Percentiles rank a stretch among this genome's conserved stretches.
phyloP scores from a whole-genome alignment of 2,113 vertebrate genomes.

The Apistogramma diplotaenia region DNA sequence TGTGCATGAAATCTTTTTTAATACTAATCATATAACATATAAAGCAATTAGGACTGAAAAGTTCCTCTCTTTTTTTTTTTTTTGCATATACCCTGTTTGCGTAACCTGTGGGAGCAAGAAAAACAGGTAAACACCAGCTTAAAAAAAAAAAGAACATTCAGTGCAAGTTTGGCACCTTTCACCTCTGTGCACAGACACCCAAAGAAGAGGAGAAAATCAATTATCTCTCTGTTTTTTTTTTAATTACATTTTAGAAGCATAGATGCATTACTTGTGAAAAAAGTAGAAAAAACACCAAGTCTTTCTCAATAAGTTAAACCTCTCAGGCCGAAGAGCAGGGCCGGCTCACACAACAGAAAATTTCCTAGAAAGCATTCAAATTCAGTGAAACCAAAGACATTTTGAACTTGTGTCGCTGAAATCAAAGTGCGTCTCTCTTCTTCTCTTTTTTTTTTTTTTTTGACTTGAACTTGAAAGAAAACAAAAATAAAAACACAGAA shows the following conservation, averaged over 20 bases:
- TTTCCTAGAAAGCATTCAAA: conserved; percentile 67
- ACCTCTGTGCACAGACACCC: conserved; percentile 47
- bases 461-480: conserved; percentile 33
- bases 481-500: conserved; percentile 12
- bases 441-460: conserved; percentile 34
- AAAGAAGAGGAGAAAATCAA: conserved; percentile 69
- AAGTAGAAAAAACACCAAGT: conserved; percentile 82
- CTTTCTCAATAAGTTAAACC: conserved; percentile 89
- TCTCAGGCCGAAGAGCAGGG: conserved; percentile 69
- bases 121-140: not conserved
- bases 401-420: conserved; percentile 57
- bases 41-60: conserved; percentile 27
- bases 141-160: not conserved
- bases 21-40: conserved; percentile 26
- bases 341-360: conserved; percentile 77
- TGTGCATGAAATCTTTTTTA: conserved; percentile 17
- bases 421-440: conserved; percentile 62
- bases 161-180: not conserved
- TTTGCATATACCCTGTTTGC: conserved; percentile 47
- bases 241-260: conserved; percentile 79
- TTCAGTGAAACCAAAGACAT: conserved; percentile 60
- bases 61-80: not conserved
- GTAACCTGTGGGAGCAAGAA: conserved; percentile 24
- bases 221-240: conserved; percentile 58
- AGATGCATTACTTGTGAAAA: conserved; percentile 82